Percentiles rank a stretch among this genome's conserved stretches.
Evolutionary conservation across 2,888 invertebrate genomes (phyloP).

Genomic region (Argyra leucocephala): DNA sequence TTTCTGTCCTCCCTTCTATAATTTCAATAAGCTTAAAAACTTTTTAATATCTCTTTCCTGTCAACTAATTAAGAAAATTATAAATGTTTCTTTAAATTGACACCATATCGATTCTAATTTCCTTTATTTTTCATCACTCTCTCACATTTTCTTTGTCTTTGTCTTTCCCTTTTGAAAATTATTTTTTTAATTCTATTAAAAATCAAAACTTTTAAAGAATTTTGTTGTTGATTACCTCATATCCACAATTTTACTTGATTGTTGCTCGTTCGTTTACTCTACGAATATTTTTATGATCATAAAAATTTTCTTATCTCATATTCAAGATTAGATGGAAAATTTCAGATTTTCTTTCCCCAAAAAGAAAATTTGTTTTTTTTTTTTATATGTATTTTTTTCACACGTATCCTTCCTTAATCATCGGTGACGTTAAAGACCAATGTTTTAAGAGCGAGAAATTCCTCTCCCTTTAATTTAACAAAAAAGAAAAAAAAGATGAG

Average conservation of each 20-base stretch:
- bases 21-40: too few species aligned
- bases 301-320: too few species aligned
- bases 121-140: not conserved
- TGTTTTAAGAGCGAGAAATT: not conserved
- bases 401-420: slow-evolving; percentile 3
- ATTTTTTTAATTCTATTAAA: too few species aligned
- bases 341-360: too few species aligned
- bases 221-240: not conserved
- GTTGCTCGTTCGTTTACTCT: not conserved
- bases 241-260: not conserved
- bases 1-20: too few species aligned
- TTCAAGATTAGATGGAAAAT: too few species aligned
- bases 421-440: not conserved
- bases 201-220: too few species aligned
- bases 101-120: slow-evolving; percentile 3
- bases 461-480: too few species aligned
- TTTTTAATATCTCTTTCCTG: not conserved
- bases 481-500: not conserved
- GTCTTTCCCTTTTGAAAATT: too few species aligned
- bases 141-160: too few species aligned
- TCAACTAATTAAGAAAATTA: slow-evolving; percentile 2
- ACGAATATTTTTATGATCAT: too few species aligned
- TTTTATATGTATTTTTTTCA: not conserved
- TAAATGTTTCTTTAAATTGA: not conserved
- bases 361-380: too few species aligned